Percentiles rank a stretch among this genome's conserved stretches.
These are phyloP conservation scores for Rhopalosiphum nymphaeae DNA, from an alignment of 2,888 invertebrate species.

Conservation along the genomic window DNA sequence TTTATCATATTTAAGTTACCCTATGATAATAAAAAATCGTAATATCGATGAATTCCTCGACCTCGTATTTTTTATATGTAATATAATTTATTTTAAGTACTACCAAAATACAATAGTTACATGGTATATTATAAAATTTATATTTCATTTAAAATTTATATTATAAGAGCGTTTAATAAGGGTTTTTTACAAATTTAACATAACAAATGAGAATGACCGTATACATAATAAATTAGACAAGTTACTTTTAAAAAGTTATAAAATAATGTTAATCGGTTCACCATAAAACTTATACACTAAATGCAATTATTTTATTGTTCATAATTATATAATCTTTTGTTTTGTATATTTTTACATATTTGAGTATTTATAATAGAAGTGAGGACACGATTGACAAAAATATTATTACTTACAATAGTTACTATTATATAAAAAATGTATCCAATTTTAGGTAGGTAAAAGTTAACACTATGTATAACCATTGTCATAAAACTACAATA, in stretches of 20 bases:
- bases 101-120: not conserved
- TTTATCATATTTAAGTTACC: not conserved
- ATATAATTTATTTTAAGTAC: not conserved
- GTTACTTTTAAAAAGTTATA: not conserved
- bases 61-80: not conserved
- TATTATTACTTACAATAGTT: not conserved
- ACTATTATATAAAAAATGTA: not conserved
- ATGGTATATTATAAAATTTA: not conserved
- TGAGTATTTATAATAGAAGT: not conserved
- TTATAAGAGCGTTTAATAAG: not conserved
- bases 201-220: not conserved
- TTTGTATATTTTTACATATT: not conserved
- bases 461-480: too few relatives aligned
- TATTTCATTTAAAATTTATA: not conserved
- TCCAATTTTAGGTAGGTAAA: not conserved
- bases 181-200: not conserved
- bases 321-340: not conserved
- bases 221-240: not conserved
- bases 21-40: not conserved
- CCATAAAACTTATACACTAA: not conserved
- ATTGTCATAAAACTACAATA: not conserved
- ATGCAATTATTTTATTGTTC: not conserved
- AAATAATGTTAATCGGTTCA: not conserved
- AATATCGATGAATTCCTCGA: not conserved
- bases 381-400: not conserved